Evolutionary conservation across 2,113 vertebrate genomes (phyloP).

Genomic region (Empidonax traillii): DNA sequence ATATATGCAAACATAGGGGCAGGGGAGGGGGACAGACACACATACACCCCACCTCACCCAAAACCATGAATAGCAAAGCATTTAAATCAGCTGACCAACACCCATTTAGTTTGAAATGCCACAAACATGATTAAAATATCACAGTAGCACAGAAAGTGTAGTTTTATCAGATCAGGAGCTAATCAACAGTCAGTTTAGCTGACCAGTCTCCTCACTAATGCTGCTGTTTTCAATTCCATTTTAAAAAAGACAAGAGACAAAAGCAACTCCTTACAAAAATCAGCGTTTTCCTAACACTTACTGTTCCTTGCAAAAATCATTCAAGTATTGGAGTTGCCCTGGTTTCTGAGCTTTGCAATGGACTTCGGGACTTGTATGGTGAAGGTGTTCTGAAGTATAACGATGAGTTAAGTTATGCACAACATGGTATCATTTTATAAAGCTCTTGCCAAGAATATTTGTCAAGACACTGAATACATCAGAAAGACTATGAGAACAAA

Average conservation of each 20-base stretch:
- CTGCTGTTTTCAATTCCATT: neutral
- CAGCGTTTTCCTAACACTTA: neutral
- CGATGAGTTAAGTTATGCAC: neutral
- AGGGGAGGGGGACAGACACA: accelerated
- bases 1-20: neutral
- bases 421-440: neutral
- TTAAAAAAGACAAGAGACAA: neutral
- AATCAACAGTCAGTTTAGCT: neutral
- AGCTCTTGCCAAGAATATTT: neutral
- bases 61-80: neutral
- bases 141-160: neutral
- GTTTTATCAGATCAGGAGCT: neutral
- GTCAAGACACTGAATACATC: neutral
- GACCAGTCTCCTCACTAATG: neutral
- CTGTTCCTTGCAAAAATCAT: accelerated
- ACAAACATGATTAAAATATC: neutral
- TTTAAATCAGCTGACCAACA: neutral
- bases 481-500: neutral
- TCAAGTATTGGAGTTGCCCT: neutral
- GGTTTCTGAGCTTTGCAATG: neutral
- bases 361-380: neutral
- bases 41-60: neutral
- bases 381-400: neutral
- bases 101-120: neutral
- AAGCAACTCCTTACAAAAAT: neutral